Base-by-base conservation (phyloP, 2,113 vertebrate species). In the Antigone vipio region DNA sequence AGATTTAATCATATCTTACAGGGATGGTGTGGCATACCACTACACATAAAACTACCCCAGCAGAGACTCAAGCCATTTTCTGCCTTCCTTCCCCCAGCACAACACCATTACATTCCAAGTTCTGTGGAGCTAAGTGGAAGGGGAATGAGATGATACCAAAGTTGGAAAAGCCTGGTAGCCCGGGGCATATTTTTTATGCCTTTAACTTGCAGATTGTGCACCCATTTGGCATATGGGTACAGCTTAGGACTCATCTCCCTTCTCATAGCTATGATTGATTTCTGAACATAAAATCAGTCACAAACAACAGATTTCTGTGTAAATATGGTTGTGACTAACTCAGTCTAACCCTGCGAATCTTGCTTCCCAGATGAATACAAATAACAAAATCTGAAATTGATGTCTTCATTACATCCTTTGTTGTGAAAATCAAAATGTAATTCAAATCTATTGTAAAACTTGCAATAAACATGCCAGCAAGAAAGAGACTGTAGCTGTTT, bases 371-470 rank as follows among this genome's bases (percentile, higher is more conserved):
- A 92, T 44, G 72, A 96, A 91, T 89, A 95, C 86, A 95, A 95
- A 94, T 85, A 93, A 83, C 32, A 77, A 79, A 88, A 85, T 24
- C 75, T 76, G 27, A 49, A 91, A 84, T 20, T 56, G 73, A 77
- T 45, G 73, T 40, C 44, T 85, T 92, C 59, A 52, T 96, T 96
- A 95, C 67, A 93, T 62, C n/a, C 49, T 93, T 91, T 81, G 52
- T 90, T 95, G 82, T 66, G 58, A 88, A 92, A 95, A 97, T 96
- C 89, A 95, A 91, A 90, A 82, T 42, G 35, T 38, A 66, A 89
- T 79, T 80, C 35, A 94, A 38, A 92, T 40, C 83, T 11, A 87
- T 79, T 76, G 91, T 93, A 66, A 96, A 92, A 35, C 73, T 79
- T 79, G 88, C 66, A 45, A 44, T 83, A 60, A 87, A 75, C 56